Evolutionary conservation across 2,113 vertebrate species (phyloP).

Genomic region (Donacobius atricapilla): DNA sequence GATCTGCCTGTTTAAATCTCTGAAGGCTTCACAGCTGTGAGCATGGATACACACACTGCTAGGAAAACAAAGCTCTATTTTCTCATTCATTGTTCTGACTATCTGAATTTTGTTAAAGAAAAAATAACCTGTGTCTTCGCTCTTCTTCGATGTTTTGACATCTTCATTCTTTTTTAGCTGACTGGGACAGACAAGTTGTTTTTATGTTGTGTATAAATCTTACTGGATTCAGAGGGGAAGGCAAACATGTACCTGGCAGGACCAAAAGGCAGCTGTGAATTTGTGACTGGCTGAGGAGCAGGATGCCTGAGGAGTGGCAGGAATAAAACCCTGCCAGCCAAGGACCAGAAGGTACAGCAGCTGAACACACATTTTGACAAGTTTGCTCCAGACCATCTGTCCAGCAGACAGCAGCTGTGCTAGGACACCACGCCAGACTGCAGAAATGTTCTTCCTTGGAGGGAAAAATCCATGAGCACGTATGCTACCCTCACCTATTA

Average conservation of each 20-base stretch:
- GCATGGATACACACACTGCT: background rate
- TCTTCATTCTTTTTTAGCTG: background rate
- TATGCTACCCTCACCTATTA: background rate
- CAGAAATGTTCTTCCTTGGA: background rate
- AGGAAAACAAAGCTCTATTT: constrained; percentile 7
- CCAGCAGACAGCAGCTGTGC: background rate
- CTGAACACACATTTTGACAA: background rate
- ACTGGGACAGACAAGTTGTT: background rate
- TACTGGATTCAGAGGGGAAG: background rate
- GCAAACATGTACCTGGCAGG: background rate
- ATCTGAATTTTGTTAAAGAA: background rate
- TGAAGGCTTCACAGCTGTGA: constrained; percentile 43
- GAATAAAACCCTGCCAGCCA: background rate
- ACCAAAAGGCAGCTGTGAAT: background rate
- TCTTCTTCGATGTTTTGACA: background rate
- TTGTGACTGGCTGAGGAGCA: background rate
- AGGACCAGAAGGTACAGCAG: constrained; percentile 16
- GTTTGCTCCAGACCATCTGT: constrained; percentile 1
- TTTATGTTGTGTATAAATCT: background rate
- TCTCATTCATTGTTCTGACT: background rate
- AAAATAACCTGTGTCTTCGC: background rate
- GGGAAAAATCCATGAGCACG: background rate
- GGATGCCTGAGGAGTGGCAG: background rate
- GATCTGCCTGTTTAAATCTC: constrained; percentile 39
- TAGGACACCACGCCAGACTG: background rate